A percentile compares a stretch with the other conserved stretches of the same genome.
phyloP scores from a whole-genome alignment of 2,888 invertebrate species.

The Hypomecis punctinalis region DNA sequence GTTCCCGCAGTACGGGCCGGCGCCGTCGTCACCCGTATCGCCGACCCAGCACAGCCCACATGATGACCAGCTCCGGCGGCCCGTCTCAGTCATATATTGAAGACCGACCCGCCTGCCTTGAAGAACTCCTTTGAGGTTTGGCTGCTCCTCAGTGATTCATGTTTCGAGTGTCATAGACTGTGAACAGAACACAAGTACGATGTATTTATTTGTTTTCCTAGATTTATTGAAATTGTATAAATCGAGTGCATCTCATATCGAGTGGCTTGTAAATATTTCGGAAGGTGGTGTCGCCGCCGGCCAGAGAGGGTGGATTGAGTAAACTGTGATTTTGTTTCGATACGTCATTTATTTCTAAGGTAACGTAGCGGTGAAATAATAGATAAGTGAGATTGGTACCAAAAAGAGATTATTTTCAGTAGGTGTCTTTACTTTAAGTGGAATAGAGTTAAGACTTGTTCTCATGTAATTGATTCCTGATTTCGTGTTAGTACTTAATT shows the following conservation, averaged over 20 bases:
- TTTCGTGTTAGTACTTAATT: constrained; percentile 55
- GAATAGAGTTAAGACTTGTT: constrained; percentile 56
- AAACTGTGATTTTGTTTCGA: constrained; percentile 81
- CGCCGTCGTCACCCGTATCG: constrained; percentile 77
- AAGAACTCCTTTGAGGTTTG: constrained; percentile 65
- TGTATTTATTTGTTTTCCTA: constrained; percentile 76
- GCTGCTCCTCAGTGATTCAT: constrained; percentile 49
- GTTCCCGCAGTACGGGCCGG: constrained; percentile 82
- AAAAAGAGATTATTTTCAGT: constrained; percentile 81
- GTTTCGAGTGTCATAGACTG: constrained; percentile 63
- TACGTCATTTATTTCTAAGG: constrained; percentile 68
- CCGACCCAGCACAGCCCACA: constrained; percentile 79
- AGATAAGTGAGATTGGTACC: constrained; percentile 82
- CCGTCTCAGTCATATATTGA: constrained; percentile 90
- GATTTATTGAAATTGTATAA: constrained; percentile 57
- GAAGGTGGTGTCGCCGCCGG: constrained; percentile 54
- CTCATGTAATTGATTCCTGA: constrained; percentile 44
- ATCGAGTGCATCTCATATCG: constrained; percentile 73
- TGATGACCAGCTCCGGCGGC: constrained; percentile 87
- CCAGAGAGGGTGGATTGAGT: constrained; percentile 56
- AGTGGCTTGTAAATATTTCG: constrained; percentile 76
- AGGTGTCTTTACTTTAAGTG: constrained; percentile 69
- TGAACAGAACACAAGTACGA: constrained; percentile 57
- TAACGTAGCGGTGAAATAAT: constrained; percentile 63
- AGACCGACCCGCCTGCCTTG: constrained; percentile 79